phyloP scores from a whole-genome alignment of 2,797 vertebrate species.

The Chelmon rostratus region DNA sequence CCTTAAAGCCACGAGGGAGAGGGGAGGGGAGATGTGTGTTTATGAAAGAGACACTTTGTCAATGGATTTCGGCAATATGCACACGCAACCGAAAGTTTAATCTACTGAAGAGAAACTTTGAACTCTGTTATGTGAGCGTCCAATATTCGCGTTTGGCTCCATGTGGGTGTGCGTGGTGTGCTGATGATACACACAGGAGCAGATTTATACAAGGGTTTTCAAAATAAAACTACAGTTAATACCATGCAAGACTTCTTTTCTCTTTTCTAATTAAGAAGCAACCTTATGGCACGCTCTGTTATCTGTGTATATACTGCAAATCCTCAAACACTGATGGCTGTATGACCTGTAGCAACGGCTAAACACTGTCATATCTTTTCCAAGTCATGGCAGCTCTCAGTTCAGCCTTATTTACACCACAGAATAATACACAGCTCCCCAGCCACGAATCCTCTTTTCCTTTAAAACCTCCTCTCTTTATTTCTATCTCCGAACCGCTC shows the following conservation, averaged over 20 bases:
- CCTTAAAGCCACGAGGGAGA: slow-evolving; percentile 5
- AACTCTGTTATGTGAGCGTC: neutral
- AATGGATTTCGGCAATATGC: slow-evolving; percentile 5
- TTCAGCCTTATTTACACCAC: neutral
- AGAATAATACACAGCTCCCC: neutral
- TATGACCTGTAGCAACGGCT: neutral
- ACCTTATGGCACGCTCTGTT: neutral
- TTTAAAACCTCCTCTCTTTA: neutral
- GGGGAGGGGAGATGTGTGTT: slow-evolving; percentile 3
- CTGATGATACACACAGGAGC: neutral
- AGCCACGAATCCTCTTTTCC: neutral
- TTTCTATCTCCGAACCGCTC: neutral
- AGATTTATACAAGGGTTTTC: neutral
- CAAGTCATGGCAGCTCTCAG: neutral
- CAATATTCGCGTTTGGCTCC: no score
- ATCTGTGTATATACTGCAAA: no score
- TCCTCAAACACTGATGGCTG: neutral
- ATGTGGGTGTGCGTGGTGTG: neutral
- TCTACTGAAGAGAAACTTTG: neutral
- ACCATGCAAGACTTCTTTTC: neutral
- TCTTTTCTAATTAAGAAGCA: neutral
- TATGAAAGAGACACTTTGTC: slow-evolving; percentile 6
- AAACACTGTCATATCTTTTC: neutral
- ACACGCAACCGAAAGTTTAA: neutral
- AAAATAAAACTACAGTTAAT: no score